Conservation (phyloP, 2,797 vertebrate species). For the Diplodus puntazzo region DNA sequence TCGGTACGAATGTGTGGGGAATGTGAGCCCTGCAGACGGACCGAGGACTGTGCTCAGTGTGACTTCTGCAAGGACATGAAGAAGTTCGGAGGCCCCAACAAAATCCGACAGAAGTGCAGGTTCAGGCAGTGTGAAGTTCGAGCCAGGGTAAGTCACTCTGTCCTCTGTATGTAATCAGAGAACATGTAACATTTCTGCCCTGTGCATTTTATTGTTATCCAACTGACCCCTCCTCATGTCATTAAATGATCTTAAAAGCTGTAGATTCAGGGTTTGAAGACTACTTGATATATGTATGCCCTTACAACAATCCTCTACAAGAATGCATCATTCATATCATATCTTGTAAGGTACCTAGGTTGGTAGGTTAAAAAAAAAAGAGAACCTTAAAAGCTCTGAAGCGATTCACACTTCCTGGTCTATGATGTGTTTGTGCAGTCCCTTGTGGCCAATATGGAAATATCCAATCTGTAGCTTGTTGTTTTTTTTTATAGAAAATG, state of each 20-base stretch:
- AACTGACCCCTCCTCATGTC: not conserved
- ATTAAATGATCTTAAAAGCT: not conserved
- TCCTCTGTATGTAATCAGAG: not conserved
- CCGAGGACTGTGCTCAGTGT: slow-evolving; percentile 94
- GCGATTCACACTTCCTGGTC: not conserved
- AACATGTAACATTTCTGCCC: not conserved
- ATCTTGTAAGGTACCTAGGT: not conserved
- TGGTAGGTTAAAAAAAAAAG: not conserved
- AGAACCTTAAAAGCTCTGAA: not conserved
- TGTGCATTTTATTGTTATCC: too few species aligned
- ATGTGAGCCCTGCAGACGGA: slow-evolving; percentile 93
- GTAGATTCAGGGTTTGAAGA: not conserved
- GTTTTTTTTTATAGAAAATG: slow-evolving; percentile 87
- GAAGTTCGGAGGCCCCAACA: slow-evolving; percentile 97
- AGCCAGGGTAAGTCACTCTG: slow-evolving; percentile 87
- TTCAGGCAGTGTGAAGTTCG: slow-evolving; percentile 95
- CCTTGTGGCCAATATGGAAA: not conserved
- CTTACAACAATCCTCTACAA: not conserved
- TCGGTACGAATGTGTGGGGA: slow-evolving; percentile 97
- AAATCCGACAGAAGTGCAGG: slow-evolving; percentile 96
- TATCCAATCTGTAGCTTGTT: not conserved
- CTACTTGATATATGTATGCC: not conserved
- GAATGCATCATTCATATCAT: not conserved
- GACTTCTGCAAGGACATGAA: slow-evolving; percentile 99
- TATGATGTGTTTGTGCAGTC: not conserved